Conservation (phyloP, 2,888 invertebrate genomes). For the Crioceris asparagi region DNA sequence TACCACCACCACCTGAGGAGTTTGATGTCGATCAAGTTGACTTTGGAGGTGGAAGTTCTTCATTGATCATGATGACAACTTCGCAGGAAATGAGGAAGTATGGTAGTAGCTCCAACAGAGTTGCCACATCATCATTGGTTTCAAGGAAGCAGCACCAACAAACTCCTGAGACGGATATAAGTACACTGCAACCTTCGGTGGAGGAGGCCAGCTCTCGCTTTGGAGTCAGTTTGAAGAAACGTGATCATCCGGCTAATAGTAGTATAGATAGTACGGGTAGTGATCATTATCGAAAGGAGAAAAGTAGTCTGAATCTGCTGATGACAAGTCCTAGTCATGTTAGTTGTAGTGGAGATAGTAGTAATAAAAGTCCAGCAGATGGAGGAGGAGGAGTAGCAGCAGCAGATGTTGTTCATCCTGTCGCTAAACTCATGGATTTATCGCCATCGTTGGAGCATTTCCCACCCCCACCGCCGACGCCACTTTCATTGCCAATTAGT, state of each 20-base stretch:
- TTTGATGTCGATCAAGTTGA: slow-evolving; percentile 31
- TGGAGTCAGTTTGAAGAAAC: slow-evolving; percentile 58
- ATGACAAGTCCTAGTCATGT: too few species aligned
- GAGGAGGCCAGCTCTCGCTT: slow-evolving; percentile 63
- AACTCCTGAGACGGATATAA: slow-evolving; percentile 39
- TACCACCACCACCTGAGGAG: slow-evolving; percentile 68
- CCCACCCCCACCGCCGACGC: slow-evolving; percentile 32
- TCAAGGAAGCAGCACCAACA: slow-evolving; percentile 33
- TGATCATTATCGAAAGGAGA: too few species aligned
- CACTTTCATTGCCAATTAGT: too few species aligned
- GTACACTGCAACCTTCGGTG: slow-evolving; percentile 54
- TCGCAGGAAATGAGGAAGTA: slow-evolving; percentile 33
- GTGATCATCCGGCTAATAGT: too few species aligned
- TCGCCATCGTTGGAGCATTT: slow-evolving; percentile 39
- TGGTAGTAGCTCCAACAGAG: too few species aligned
- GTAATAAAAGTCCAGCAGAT: too few species aligned
- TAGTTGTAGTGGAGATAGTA: too few species aligned
- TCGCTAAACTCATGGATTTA: too few species aligned
- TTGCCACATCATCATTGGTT: slow-evolving; percentile 30
- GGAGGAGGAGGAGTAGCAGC: too few species aligned
- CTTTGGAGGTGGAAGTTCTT: slow-evolving; percentile 23
- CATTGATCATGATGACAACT: slow-evolving; percentile 29
- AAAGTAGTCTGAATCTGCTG: too few species aligned
- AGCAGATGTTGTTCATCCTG: too few species aligned
- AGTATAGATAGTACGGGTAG: too few species aligned